phyloP scores from a whole-genome alignment of 2,797 vertebrate species.

The Smutsia gigantea region DNA sequence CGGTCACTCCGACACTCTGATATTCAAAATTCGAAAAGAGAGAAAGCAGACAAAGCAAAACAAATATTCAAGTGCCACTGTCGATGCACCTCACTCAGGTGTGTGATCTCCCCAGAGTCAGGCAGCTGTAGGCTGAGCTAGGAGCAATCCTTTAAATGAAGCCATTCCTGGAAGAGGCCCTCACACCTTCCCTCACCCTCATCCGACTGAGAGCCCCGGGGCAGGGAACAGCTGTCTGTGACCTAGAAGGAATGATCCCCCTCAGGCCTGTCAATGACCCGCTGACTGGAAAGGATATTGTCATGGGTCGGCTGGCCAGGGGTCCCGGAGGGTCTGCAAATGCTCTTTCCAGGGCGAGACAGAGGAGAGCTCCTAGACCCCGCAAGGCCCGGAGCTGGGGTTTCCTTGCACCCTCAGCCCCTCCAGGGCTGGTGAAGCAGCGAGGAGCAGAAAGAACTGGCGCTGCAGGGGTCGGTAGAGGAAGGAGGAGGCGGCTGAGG shows the following conservation, averaged over 20 bases:
- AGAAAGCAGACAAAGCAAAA: not conserved
- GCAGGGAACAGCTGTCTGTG: not conserved
- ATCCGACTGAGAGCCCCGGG: not conserved
- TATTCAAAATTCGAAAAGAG: not conserved
- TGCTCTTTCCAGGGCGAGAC: not conserved
- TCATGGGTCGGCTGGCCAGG: not conserved
- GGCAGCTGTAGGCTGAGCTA: not conserved
- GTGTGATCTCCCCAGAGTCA: not conserved
- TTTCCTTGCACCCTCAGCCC: not conserved
- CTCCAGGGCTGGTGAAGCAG: not conserved
- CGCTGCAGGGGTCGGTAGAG: not conserved
- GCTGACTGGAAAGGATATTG: not conserved
- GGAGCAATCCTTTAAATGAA: not conserved
- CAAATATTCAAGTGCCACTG: not conserved
- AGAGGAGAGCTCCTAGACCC: not conserved
- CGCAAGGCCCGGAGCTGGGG: not conserved
- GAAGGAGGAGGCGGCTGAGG: conserved; percentile 27
- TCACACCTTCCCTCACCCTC: not conserved
- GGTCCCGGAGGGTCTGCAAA: not conserved
- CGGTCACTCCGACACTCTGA: not conserved
- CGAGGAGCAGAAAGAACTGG: conserved; percentile 52
- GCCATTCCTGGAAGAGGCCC: not conserved
- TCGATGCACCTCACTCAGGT: not conserved
- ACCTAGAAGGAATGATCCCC: not conserved
- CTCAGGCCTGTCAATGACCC: not conserved